These are phyloP conservation scores for Pelobates fuscus DNA, from an alignment of 2,113 vertebrate genomes.

Conservation along the genomic window DNA sequence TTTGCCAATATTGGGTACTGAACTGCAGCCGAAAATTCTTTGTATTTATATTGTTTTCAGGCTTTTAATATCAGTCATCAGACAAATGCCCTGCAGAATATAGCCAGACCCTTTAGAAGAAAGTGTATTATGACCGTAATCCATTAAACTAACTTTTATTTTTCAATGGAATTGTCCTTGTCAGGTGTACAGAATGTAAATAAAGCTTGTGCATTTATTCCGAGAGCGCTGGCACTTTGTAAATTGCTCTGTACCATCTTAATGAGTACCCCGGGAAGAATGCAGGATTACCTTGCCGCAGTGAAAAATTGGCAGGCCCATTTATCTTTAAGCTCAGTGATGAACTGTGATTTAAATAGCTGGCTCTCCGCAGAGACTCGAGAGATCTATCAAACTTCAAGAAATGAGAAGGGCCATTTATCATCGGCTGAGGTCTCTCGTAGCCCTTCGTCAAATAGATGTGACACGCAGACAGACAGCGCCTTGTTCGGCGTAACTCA, in stretches of 20 bases:
- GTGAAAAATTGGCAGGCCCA: constrained; percentile 39
- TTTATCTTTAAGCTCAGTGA: constrained; percentile 33
- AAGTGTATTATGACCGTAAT: background rate
- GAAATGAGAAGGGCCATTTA: constrained; percentile 39
- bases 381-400: constrained; percentile 40
- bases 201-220: constrained; percentile 17
- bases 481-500: constrained; percentile 23
- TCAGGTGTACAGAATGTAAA: constrained; percentile 11
- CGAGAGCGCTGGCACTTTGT: constrained; percentile 24
- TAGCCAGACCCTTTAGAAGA: no score
- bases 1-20: no score
- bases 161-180: constrained; percentile 1
- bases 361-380: background rate
- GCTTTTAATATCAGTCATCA: no score
- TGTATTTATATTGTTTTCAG: no score
- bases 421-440: constrained; percentile 27
- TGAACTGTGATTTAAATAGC: constrained; percentile 34
- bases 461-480: constrained; percentile 28
- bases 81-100: no score
- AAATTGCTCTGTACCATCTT: constrained; percentile 31
- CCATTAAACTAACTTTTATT: constrained; percentile 5
- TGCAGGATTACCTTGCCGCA: constrained; percentile 40
- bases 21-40: no score
- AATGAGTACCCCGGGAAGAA: constrained; percentile 31
- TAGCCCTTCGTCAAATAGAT: constrained; percentile 40